Conservation (phyloP, 2,888 invertebrate species). For the Pseudoips prasinana region DNA sequence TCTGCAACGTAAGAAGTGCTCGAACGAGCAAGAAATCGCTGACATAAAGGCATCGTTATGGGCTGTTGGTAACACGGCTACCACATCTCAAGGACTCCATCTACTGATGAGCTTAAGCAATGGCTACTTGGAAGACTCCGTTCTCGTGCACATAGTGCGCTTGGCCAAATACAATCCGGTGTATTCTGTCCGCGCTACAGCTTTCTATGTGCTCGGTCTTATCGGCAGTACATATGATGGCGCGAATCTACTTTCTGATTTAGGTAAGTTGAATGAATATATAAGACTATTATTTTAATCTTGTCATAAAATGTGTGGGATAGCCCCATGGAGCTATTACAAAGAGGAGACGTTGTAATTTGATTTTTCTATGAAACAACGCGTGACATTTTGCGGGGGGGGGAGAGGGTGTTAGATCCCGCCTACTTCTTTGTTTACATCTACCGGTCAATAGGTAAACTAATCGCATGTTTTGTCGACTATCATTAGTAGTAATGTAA, state of each 20-base stretch:
- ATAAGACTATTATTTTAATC: too few species aligned
- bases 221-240: slow-evolving; percentile 92
- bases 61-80: slow-evolving; percentile 92
- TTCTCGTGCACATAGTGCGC: slow-evolving; percentile 75
- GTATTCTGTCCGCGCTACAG: slow-evolving; percentile 94
- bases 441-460: too few species aligned
- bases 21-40: slow-evolving; percentile 86
- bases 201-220: slow-evolving; percentile 93
- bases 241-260: slow-evolving; percentile 88
- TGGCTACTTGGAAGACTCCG: slow-evolving; percentile 64
- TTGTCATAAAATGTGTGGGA: too few species aligned
- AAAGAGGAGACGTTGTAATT: too few species aligned
- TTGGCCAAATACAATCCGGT: slow-evolving; percentile 91
- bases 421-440: too few species aligned
- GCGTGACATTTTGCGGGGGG: too few species aligned
- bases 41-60: slow-evolving; percentile 94
- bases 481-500: too few species aligned
- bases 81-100: slow-evolving; percentile 88
- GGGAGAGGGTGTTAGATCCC: too few species aligned
- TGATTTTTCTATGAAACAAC: too few species aligned
- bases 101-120: slow-evolving; percentile 83
- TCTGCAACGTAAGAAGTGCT: slow-evolving; percentile 78
- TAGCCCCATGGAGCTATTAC: too few species aligned
- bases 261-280: slow-evolving; percentile 76
- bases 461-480: too few species aligned